Evolutionary conservation across 2,113 vertebrate species (phyloP).

Genomic region (Rhinolophus sinicus): DNA sequence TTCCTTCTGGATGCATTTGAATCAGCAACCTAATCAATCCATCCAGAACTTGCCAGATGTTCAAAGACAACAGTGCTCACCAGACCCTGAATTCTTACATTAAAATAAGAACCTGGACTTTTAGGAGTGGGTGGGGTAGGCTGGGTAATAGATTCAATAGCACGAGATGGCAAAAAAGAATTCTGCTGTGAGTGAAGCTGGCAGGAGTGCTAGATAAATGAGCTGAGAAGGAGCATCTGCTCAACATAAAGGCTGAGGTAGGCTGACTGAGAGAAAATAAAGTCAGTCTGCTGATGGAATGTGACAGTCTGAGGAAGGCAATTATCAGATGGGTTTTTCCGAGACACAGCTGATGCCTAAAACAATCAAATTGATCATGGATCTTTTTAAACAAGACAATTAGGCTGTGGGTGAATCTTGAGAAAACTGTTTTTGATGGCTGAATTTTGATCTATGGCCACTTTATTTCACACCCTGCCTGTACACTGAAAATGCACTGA

Average conservation of each 20-base stretch:
- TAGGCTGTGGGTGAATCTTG: neutral
- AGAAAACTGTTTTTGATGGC: neutral
- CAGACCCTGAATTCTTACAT: neutral
- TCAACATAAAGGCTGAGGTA: neutral
- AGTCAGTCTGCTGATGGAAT: neutral
- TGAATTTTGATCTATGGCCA: neutral
- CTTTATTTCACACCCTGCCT: neutral
- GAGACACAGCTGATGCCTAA: neutral
- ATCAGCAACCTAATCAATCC: neutral
- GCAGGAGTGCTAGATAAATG: neutral
- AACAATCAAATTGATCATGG: slow-evolving; percentile 9
- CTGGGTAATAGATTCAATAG: neutral
- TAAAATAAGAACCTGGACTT: neutral
- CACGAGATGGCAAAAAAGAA: neutral
- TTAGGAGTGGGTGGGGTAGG: neutral
- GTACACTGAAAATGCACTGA: neutral
- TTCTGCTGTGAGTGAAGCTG: neutral
- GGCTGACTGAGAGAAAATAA: neutral
- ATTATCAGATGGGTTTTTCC: neutral
- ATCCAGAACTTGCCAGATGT: neutral
- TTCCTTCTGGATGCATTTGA: neutral
- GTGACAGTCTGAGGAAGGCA: neutral
- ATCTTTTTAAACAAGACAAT: slow-evolving; percentile 50
- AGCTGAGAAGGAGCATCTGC: neutral
- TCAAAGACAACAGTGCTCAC: neutral